Percentiles rank a stretch among this genome's conserved stretches.
Conservation (phyloP, 2,797 vertebrate genomes). For the Scolopax rusticola region DNA sequence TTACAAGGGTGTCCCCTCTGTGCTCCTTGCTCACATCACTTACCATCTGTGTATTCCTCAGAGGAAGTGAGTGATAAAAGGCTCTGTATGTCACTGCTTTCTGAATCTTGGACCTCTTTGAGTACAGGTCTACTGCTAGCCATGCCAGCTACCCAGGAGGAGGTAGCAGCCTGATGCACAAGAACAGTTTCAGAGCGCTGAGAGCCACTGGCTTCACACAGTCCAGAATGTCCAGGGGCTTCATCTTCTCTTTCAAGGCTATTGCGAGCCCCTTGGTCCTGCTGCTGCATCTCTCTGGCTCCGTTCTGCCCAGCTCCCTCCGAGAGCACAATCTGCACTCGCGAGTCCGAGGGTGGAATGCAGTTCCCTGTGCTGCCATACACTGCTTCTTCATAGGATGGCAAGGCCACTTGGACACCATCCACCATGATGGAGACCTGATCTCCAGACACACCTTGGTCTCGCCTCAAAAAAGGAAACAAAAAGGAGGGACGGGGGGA, state of each 20-base stretch:
- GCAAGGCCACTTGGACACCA: constrained; percentile 93
- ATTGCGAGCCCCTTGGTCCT: constrained; percentile 45
- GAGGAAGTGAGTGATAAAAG: constrained; percentile 90
- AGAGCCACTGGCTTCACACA: constrained; percentile 81
- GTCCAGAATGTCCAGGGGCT: constrained; percentile 83
- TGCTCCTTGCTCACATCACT: constrained; percentile 1
- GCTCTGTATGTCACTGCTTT: constrained; percentile 89
- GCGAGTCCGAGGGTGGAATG: constrained; percentile 83
- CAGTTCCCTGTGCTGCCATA: constrained; percentile 85
- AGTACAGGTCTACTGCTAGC: constrained; percentile 76
- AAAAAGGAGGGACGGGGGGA: background rate
- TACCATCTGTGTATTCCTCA: constrained; percentile 94
- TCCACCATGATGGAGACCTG: constrained; percentile 96
- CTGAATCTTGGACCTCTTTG: constrained; percentile 83
- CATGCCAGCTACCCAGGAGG: constrained; percentile 83
- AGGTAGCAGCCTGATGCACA: constrained; percentile 85
- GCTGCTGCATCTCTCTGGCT: constrained; percentile 67
- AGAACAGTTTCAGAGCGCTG: constrained; percentile 90
- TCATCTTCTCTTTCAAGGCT: constrained; percentile 78
- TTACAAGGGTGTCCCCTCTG: background rate
- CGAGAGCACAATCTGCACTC: constrained; percentile 91
- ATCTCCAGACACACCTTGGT: constrained; percentile 90
- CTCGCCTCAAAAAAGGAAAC: constrained; percentile 81
- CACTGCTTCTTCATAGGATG: constrained; percentile 95
- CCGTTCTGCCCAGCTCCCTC: constrained; percentile 82